Evolutionary conservation across 2,113 vertebrate species (phyloP).

Genomic region (Chascanopsetta lugubris): DNA sequence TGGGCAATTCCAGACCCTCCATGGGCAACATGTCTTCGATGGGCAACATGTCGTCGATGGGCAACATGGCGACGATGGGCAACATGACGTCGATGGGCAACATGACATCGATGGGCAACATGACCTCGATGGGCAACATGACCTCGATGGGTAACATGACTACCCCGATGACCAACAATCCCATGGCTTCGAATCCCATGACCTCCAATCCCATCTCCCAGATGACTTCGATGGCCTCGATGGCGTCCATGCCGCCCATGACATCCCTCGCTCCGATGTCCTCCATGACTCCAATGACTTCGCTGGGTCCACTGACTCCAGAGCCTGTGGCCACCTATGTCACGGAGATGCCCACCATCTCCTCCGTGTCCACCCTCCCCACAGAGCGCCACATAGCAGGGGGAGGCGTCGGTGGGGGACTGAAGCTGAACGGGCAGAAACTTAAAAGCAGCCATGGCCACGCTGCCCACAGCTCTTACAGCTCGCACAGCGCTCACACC

Average conservation of each 20-base stretch:
- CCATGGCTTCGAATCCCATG: slow-evolving; percentile 70
- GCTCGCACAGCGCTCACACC: slow-evolving; percentile 57
- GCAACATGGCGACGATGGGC: slow-evolving; percentile 65
- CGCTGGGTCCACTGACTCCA: slow-evolving; percentile 78
- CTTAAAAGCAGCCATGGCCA: slow-evolving; percentile 75
- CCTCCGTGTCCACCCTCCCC: slow-evolving; percentile 68
- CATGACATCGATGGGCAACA: too few relatives aligned
- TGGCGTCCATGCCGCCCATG: slow-evolving; percentile 58
- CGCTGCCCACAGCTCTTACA: slow-evolving; percentile 52
- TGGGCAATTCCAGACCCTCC: slow-evolving; percentile 81
- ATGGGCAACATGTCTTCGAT: slow-evolving; percentile 68
- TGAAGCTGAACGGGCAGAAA: slow-evolving; percentile 90
- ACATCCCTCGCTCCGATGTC: slow-evolving; percentile 44
- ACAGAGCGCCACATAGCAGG: slow-evolving; percentile 64
- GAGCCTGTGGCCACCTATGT: slow-evolving; percentile 88
- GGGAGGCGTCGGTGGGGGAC: slow-evolving; percentile 31
- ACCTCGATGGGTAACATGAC: too few relatives aligned
- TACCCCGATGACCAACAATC: slow-evolving; percentile 64
- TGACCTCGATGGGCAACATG: too few relatives aligned
- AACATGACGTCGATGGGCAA: slow-evolving; percentile 69
- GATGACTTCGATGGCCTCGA: slow-evolving; percentile 59
- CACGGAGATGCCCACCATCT: slow-evolving; percentile 84
- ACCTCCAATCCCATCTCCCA: slow-evolving; percentile 46
- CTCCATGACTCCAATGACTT: slow-evolving; percentile 66
- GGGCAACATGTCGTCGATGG: slow-evolving; percentile 67